Conservation (phyloP, 1,140 invertebrate species). For the Drosophila grimshawi region DNA sequence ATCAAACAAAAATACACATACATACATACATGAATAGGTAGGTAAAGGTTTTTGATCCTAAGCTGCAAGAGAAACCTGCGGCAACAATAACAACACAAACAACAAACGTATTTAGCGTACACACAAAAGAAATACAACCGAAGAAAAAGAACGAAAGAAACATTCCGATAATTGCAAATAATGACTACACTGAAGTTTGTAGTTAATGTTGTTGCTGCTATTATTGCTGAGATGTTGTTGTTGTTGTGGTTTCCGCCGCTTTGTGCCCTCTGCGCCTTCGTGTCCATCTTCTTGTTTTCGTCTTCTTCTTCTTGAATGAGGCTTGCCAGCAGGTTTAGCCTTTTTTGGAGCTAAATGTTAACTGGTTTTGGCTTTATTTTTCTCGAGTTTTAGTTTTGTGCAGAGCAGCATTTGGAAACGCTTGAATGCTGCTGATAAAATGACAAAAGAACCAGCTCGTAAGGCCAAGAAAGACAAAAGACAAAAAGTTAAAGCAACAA, state of each 20-base stretch:
- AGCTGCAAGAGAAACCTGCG: conserved; percentile 41
- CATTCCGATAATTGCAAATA: conserved; percentile 81
- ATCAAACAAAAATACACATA: conserved; percentile 56
- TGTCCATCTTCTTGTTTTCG: conserved; percentile 19
- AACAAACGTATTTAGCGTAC: conserved; percentile 58
- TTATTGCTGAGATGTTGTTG: conserved; percentile 41
- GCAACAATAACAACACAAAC: conserved; percentile 43
- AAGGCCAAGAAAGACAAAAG: conserved; percentile 67
- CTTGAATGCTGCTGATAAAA: conserved; percentile 69
- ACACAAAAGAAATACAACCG: conserved; percentile 45
- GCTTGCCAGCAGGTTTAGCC: conserved; percentile 52
- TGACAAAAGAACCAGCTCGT: conserved; percentile 60
- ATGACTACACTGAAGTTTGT: conserved; percentile 72
- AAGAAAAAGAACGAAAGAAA: conserved; percentile 67
- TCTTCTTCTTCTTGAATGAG: conserved; percentile 10
- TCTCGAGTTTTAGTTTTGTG: conserved; percentile 18
- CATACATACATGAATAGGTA: conserved; percentile 2
- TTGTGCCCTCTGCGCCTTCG: neutral
- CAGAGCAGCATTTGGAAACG: conserved; percentile 47
- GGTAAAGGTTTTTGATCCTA: conserved; percentile 78
- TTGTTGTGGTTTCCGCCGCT: conserved; percentile 46
- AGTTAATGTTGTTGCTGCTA: conserved; percentile 50
- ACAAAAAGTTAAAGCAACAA: conserved; percentile 42
- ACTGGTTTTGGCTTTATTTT: conserved; percentile 60
- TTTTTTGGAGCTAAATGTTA: conserved; percentile 80